Evolutionary conservation across 2,113 vertebrate genomes (phyloP), one percentile per base, ranked within the genome.

Genomic region (Anas platyrhynchos): DNA sequence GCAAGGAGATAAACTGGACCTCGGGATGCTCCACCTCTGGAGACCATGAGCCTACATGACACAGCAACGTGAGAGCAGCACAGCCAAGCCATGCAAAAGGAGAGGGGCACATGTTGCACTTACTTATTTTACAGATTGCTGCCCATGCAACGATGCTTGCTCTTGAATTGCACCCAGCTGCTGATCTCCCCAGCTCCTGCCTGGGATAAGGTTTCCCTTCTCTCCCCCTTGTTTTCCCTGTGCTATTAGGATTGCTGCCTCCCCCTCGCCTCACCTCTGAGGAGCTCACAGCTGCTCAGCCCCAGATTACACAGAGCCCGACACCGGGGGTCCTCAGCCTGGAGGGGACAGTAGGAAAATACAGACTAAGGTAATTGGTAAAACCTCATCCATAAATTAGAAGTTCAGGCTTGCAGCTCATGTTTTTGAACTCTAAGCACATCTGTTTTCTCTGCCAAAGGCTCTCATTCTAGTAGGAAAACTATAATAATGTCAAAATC

Each of bases 111-210:
- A 5, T 5, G 16, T 41, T 11, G 11, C 2, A 1, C 22, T 44
- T 48, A 21, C 20, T 48, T 48, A 48, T 48, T 48, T 48, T 48
- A 48, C 46, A 48, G 46, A 48, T 22, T 22, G 20, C 54, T 56
- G 15, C 25, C 66, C 23, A 11, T 1, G 1, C 18, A 7, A 48
- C 2, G 1, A 80, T 58, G 17, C 31, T 81, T 2, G 0, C 43
- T 68, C 34, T 65, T 27, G 68, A 48, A 41, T 76, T 63, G 34
- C 29, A 3, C 43, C 44, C 76, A 65, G 38, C 18, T 65, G 72
- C 63, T 25, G 56, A 65, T 73, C 48, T 32, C 17, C 52, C 7
- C 2, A 54, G 43, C 67, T 83, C 62, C 89, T 86, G 86, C 27
- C 3, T 1, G 5, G 84, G 68, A 44, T 26, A 58, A 34, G 13